phyloP scores from a whole-genome alignment of 2,888 invertebrate genomes.

The Spisula solida region DNA sequence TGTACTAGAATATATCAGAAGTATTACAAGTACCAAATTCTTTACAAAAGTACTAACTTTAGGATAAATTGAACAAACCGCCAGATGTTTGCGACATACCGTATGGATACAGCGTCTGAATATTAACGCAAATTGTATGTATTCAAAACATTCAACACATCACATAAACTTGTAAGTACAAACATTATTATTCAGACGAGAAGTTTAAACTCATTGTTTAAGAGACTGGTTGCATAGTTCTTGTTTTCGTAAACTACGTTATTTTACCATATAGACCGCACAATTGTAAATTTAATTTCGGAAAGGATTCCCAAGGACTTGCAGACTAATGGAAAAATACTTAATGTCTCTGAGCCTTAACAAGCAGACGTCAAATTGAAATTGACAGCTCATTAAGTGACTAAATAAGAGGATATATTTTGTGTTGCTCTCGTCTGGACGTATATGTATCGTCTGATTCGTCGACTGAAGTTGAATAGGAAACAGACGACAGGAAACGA shows the following conservation, averaged over 20 bases:
- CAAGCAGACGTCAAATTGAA: slow-evolving; percentile 11
- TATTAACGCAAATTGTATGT: too few relatives aligned
- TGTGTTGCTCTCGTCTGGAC: not conserved
- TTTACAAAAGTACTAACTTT: too few relatives aligned
- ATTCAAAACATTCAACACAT: too few relatives aligned
- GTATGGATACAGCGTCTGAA: too few relatives aligned
- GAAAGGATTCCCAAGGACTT: not conserved
- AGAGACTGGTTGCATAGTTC: not conserved
- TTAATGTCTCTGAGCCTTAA: not conserved
- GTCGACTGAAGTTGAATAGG: not conserved
- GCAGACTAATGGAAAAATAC: slow-evolving; percentile 12
- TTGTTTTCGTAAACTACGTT: not conserved
- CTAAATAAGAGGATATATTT: not conserved
- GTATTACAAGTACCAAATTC: too few relatives aligned
- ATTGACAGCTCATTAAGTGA: slow-evolving; percentile 14
- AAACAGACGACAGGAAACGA: slow-evolving; percentile 1
- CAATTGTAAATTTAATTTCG: not conserved
- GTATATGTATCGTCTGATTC: not conserved
- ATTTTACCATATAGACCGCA: not conserved
- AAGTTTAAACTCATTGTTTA: not conserved
- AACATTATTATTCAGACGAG: not conserved
- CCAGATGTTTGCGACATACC: too few relatives aligned
- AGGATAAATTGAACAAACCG: too few relatives aligned
- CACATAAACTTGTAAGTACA: too few relatives aligned
- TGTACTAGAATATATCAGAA: too few relatives aligned